Percentiles rank a stretch among this genome's conserved stretches.
Conservation (phyloP, 2,113 vertebrate genomes). For the Athene noctua region DNA sequence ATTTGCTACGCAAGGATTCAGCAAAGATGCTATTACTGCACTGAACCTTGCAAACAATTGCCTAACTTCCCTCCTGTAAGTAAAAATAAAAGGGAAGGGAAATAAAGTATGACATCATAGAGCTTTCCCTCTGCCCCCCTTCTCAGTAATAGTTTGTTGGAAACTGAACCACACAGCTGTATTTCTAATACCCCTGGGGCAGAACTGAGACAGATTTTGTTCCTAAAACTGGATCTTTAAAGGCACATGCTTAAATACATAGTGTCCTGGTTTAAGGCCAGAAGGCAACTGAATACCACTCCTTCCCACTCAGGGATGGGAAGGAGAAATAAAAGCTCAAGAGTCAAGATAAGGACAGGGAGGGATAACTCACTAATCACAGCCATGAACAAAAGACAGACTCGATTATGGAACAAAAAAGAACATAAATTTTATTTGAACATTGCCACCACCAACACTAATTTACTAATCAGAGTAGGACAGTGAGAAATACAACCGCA, state of each 20-base stretch:
- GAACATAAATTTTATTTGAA: too few relatives aligned
- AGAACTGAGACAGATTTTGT: background rate
- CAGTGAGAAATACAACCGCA: too few relatives aligned
- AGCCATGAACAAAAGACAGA: too few relatives aligned
- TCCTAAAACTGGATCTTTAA: background rate
- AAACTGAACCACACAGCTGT: background rate
- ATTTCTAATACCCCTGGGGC: rapidly evolving
- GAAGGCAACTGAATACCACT: too few relatives aligned
- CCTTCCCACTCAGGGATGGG: too few relatives aligned
- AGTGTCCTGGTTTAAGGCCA: too few relatives aligned
- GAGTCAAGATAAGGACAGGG: too few relatives aligned
- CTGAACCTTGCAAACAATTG: background rate
- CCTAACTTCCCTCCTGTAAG: background rate
- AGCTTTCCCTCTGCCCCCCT: rapidly evolving
- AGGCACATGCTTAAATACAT: background rate
- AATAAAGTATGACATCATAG: background rate
- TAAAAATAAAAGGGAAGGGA: background rate
- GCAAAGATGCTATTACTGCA: background rate
- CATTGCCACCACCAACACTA: too few relatives aligned
- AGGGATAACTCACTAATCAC: too few relatives aligned
- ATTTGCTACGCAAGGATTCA: background rate
- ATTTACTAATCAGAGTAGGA: too few relatives aligned
- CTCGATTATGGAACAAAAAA: too few relatives aligned
- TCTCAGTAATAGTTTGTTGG: background rate
- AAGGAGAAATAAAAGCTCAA: too few relatives aligned